Percentiles rank a stretch among this genome's conserved stretches.
Evolutionary conservation across 2,888 invertebrate species (phyloP).

Genomic region (Spatulosminthurus flaviceps): DNA sequence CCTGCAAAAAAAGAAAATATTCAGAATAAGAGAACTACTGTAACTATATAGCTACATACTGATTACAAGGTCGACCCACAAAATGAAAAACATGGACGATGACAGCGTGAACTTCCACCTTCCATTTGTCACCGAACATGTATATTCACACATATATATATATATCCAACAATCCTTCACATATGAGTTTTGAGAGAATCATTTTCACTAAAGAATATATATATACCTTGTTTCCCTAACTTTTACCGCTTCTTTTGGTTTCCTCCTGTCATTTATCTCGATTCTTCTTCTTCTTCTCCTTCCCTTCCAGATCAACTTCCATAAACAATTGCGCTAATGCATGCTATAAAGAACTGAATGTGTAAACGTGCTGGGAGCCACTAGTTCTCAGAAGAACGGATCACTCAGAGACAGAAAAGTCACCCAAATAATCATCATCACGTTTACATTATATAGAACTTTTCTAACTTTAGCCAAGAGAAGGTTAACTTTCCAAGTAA

Average conservation of each 20-base stretch:
- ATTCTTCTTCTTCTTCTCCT: not conserved
- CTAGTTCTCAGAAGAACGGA: slow-evolving; percentile 15
- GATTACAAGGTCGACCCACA: slow-evolving; percentile 43
- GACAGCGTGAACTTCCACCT: slow-evolving; percentile 36
- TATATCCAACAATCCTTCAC: not conserved
- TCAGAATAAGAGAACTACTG: not conserved
- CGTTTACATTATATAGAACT: not conserved
- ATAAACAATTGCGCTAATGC: not conserved
- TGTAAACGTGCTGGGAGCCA: not conserved
- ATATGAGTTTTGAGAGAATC: not conserved
- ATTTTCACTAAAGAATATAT: not conserved
- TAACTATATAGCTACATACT: too few species aligned
- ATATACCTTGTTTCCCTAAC: slow-evolving; percentile 35
- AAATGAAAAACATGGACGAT: slow-evolving; percentile 9
- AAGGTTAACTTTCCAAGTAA: too few species aligned
- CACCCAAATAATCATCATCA: slow-evolving; percentile 5
- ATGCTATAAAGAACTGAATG: not conserved
- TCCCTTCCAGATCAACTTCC: not conserved
- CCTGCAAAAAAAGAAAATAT: not conserved
- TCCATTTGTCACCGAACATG: slow-evolving; percentile 35
- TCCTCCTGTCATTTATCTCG: slow-evolving; percentile 12
- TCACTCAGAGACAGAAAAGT: not conserved
- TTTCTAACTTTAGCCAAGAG: not conserved
- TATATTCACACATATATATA: slow-evolving; percentile 8
- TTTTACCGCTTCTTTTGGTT: slow-evolving; percentile 40